Evolutionary conservation across 1,140 invertebrate species (phyloP).

Genomic region (Rhagoletis pomonella): DNA sequence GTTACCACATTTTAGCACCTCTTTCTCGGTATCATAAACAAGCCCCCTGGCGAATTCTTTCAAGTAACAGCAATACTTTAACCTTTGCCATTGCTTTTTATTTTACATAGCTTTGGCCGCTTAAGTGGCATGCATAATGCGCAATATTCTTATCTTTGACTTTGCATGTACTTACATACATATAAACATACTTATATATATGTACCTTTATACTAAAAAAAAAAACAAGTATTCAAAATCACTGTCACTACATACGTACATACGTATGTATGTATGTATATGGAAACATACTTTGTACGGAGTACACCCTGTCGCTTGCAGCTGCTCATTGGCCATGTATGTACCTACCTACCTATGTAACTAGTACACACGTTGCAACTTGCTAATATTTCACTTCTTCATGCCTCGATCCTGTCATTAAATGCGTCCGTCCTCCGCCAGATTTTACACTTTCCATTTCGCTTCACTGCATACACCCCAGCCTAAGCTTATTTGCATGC

Average conservation of each 20-base stretch:
- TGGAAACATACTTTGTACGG: too few species aligned
- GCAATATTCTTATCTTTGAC: neutral
- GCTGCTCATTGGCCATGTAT: neutral
- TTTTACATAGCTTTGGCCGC: constrained; percentile 20
- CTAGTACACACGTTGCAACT: neutral
- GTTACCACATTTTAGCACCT: constrained; percentile 46
- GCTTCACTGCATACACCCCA: neutral
- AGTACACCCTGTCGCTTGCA: neutral
- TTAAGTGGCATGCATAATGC: neutral
- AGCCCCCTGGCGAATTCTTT: neutral
- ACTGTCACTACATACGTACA: neutral
- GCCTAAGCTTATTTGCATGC: neutral
- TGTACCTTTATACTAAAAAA: too few species aligned
- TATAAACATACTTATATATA: neutral
- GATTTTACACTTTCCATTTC: constrained; percentile 43
- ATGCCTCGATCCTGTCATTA: constrained; percentile 9
- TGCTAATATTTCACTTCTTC: constrained; percentile 6
- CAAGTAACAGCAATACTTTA: neutral
- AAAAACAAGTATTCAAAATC: neutral
- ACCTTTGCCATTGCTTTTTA: neutral
- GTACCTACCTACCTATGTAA: neutral
- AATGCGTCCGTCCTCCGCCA: neutral
- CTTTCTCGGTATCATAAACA: constrained; percentile 39
- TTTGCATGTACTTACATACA: neutral
- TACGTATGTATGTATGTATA: too few species aligned